Evolutionary conservation across 2,888 invertebrate genomes (phyloP).

Genomic region (Hyppa rectilinea): DNA sequence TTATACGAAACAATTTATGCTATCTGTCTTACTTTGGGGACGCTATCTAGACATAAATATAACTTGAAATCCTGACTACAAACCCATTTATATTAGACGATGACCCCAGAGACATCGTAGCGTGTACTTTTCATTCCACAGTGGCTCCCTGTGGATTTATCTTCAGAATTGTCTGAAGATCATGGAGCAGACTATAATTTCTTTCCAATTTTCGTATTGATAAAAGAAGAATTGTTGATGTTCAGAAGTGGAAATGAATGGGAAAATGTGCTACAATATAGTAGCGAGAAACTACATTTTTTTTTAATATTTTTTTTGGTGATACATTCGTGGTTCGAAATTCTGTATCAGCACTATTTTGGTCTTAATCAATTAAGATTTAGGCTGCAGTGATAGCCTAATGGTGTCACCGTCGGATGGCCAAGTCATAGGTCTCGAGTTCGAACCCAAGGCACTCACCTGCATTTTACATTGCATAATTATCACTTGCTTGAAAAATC

Average conservation of each 20-base stretch:
- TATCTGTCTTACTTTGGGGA: not conserved
- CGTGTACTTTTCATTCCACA: slow-evolving; percentile 44
- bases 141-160: slow-evolving; percentile 24
- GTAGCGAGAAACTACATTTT: not conserved
- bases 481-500: too few species aligned
- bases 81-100: slow-evolving; percentile 32
- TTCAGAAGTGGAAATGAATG: not conserved
- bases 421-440: too few species aligned
- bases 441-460: too few species aligned
- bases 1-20: not conserved
- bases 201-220: slow-evolving; percentile 14
- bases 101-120: slow-evolving; percentile 4
- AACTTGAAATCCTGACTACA: slow-evolving; percentile 11
- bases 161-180: slow-evolving; percentile 38
- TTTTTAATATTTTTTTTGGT: not conserved
- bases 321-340: not conserved
- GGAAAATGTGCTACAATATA: too few species aligned
- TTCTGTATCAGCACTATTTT: not conserved
- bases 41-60: not conserved
- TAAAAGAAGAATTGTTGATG: not conserved
- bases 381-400: too few species aligned
- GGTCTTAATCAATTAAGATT: not conserved
- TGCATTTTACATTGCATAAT: too few species aligned
- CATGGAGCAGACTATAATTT: slow-evolving; percentile 17
- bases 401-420: too few species aligned